Base-by-base conservation (phyloP, 2,113 vertebrate species). In the Alces alces region DNA sequence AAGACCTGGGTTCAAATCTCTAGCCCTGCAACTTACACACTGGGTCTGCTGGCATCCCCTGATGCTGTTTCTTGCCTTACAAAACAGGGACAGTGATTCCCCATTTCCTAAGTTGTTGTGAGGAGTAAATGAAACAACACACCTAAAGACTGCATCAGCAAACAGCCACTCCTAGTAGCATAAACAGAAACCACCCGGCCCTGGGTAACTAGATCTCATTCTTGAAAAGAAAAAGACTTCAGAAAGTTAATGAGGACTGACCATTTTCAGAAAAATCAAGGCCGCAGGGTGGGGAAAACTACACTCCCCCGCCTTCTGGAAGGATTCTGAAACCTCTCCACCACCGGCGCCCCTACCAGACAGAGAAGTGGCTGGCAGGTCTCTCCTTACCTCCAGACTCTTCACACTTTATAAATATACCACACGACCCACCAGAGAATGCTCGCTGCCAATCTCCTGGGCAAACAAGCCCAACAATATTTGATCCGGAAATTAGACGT, bases 401-500 rank as follows among this genome's bases (percentile, higher is more conserved):
- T 57, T 89, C 73, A 94, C 55, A 78, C 91, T 93, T 93, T 86
- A 95, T 95, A 97, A 96, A 96, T 82, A 97, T 2, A 80, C 78
- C 76, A 0, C 43, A 57, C 28, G 1, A 54, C 84, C 84, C 79
- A 80, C 36, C 87, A 61, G 93, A 91, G 89, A 54, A 73, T 28
- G 36, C 79, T 23, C 19, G 8, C 54, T 55, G 73, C 93, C 95
- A 91, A 60, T 15, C 91, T 83, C 92, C 89, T 76, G 70, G 58
- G 86, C 58, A 89, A 96, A 96, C 33, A 28, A 93, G 84, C 78
- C 64, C 88, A 84, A 78, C 55, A 85, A 78, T 66, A 93, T 91
- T 52, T 95, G 90, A 96, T 93, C 88, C 5, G 60, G 95, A 98
- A 97, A 98, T 95, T 94, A 94, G 86, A 96, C 5, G 79, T 91